Conservation (phyloP, 2,888 invertebrate species). For the Cantharis rustica region DNA sequence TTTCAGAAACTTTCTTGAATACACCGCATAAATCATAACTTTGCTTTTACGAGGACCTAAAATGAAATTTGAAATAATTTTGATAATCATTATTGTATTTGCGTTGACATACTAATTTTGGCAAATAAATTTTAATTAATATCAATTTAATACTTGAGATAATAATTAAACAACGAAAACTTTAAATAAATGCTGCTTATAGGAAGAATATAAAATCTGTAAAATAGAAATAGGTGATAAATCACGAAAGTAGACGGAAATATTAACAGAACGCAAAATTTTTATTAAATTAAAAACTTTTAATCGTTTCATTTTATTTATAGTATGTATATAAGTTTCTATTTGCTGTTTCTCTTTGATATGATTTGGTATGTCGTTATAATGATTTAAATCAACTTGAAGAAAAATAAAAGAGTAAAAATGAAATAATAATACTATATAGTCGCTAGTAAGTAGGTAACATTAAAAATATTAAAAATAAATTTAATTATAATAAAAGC, state of each 20-base stretch:
- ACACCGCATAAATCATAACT: neutral
- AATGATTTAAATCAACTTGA: neutral
- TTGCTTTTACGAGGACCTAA: neutral
- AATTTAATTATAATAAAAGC: neutral
- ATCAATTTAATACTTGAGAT: neutral
- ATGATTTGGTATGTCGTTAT: neutral
- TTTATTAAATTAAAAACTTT: neutral
- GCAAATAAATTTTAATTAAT: neutral
- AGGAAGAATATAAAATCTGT: neutral
- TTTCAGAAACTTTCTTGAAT: conserved; percentile 2
- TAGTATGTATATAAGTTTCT: neutral
- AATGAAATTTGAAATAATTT: neutral
- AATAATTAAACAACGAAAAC: neutral
- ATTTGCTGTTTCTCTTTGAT: neutral
- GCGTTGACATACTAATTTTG: neutral
- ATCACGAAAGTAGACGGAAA: neutral
- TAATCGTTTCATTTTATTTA: neutral
- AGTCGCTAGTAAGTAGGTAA: too few relatives aligned
- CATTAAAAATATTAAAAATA: neutral
- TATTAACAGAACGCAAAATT: neutral
- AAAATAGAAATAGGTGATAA: neutral
- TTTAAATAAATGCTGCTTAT: neutral
- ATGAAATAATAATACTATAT: too few relatives aligned
- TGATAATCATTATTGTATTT: neutral
- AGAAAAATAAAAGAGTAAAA: neutral